phyloP scores from a whole-genome alignment of 2,113 vertebrate species.

The Tinamus guttatus region DNA sequence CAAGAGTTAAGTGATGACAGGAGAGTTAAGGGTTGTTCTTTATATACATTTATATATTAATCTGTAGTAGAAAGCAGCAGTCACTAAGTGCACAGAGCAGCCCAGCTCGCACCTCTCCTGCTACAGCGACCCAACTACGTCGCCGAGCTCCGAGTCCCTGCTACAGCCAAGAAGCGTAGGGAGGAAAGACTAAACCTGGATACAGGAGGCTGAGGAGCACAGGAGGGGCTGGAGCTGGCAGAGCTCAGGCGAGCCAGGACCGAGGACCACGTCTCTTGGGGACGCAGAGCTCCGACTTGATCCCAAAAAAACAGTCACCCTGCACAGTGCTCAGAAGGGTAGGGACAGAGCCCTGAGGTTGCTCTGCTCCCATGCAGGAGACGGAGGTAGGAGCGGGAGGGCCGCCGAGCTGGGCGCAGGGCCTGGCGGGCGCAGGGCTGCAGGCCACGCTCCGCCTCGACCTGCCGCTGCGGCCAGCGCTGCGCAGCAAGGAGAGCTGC shows the following conservation, averaged over 20 bases:
- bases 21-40: slow-evolving; percentile 46
- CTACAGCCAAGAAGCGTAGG: not conserved
- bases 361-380: not conserved
- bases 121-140: not conserved
- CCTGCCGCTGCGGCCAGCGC: not conserved
- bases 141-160: not conserved
- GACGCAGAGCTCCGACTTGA: not conserved
- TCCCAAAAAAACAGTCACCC: slow-evolving; percentile 18
- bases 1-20: not conserved
- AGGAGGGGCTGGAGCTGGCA: not conserved
- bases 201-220: not conserved
- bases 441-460: not conserved
- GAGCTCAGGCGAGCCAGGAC: not conserved
- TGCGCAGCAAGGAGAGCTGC: not conserved
- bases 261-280: not conserved
- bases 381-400: not conserved
- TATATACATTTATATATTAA: slow-evolving; percentile 51
- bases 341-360: not conserved
- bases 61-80: slow-evolving; percentile 60
- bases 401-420: not conserved
- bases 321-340: not conserved
- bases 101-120: not conserved
- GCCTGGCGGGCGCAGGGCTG: not conserved
- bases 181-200: not conserved
- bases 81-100: slow-evolving; percentile 18